These are phyloP conservation scores for Selene dorsalis DNA, from an alignment of 2,797 vertebrate genomes.

Conservation along the genomic window DNA sequence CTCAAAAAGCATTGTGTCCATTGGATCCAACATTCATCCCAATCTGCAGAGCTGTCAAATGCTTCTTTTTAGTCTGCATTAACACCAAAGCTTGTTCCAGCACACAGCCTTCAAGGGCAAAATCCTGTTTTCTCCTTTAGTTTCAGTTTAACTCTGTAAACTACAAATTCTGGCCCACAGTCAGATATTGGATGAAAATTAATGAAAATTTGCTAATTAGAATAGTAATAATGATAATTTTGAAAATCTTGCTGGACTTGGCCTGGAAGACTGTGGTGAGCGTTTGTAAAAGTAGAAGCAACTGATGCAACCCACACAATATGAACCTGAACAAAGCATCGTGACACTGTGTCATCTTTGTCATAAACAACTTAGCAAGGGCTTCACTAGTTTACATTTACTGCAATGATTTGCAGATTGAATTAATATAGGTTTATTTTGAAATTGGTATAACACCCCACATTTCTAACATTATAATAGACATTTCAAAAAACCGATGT, in stretches of 20 bases:
- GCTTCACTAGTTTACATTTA: conserved; percentile 26
- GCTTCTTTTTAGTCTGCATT: conserved; percentile 76
- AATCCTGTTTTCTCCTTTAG: conserved; percentile 7
- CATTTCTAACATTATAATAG: conserved; percentile 31
- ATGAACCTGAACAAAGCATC: conserved; percentile 63
- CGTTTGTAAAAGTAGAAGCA: conserved; percentile 51
- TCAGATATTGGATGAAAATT: conserved; percentile 11
- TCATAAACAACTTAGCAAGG: conserved; percentile 57
- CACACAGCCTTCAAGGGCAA: conserved; percentile 76
- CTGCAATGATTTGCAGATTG: conserved; percentile 4
- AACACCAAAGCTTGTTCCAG: conserved; percentile 56
- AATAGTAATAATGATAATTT: not conserved
- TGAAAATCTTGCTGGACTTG: conserved; percentile 55
- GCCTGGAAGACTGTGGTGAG: conserved; percentile 78
- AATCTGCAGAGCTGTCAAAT: conserved; percentile 78
- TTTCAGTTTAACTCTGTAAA: conserved; percentile 10
- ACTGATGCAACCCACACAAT: conserved; percentile 47
- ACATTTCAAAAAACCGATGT: conserved; percentile 28
- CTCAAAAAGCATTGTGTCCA: conserved; percentile 69
- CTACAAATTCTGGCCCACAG: not conserved
- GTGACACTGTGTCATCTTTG: conserved; percentile 79
- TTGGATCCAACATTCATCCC: conserved; percentile 70
- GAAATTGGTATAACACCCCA: conserved; percentile 24
- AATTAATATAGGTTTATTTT: not conserved
- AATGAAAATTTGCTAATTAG: not conserved